A percentile compares a stretch with the other conserved stretches of the same genome.
phyloP scores from a whole-genome alignment of 2,113 vertebrate genomes.

The Maccullochella peelii region DNA sequence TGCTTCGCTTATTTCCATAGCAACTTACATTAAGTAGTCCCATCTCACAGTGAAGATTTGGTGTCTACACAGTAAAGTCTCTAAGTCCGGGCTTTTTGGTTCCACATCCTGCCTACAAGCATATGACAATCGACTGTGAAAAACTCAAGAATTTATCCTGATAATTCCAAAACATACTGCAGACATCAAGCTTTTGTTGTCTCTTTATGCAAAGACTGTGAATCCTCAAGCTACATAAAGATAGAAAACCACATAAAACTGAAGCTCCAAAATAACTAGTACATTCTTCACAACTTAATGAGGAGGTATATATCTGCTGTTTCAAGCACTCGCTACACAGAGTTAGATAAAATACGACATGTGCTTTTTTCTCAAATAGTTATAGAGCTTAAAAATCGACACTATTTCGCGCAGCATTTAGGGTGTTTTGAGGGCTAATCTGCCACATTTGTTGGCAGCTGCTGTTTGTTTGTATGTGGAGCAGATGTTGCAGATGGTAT shows the following conservation, averaged over 20 bases:
- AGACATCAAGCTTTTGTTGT: slow-evolving; percentile 5
- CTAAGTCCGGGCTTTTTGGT: slow-evolving; percentile 30
- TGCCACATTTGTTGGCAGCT: slow-evolving; percentile 34
- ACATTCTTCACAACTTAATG: background rate
- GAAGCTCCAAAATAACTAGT: background rate
- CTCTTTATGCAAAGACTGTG: background rate
- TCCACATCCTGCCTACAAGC: slow-evolving; percentile 29
- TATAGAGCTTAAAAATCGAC: background rate
- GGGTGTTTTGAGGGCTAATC: slow-evolving; percentile 46
- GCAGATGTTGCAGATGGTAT: slow-evolving; percentile 54
- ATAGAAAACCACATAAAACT: background rate
- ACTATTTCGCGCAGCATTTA: slow-evolving; percentile 14
- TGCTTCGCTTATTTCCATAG: slow-evolving; percentile 62
- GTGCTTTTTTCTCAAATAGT: background rate
- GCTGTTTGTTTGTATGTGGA: slow-evolving; percentile 50
- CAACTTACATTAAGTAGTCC: slow-evolving; percentile 58
- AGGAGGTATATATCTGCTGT: background rate
- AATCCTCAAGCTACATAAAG: slow-evolving; percentile 46
- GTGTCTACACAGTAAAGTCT: slow-evolving; percentile 36
- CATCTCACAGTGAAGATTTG: slow-evolving; percentile 54
- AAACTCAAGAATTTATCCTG: slow-evolving; percentile 7
- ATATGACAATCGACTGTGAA: slow-evolving; percentile 26
- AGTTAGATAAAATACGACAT: background rate
- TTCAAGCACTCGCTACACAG: background rate
- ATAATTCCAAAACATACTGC: slow-evolving; percentile 17